Conservation (phyloP, 37 sponge, comb jelly and placozoan genomes). For the Oopsacas minuta region DNA sequence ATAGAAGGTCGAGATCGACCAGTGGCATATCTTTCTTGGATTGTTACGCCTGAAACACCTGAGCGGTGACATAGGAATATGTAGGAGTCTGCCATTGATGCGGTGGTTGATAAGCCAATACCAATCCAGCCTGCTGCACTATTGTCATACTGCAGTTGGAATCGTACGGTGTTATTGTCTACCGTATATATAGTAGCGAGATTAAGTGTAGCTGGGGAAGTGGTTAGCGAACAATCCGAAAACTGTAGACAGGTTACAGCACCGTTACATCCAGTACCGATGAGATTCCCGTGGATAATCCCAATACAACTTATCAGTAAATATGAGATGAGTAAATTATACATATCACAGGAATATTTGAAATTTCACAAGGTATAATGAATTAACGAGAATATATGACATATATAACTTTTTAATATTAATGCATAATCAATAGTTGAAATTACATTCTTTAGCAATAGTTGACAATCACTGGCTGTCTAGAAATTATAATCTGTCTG, state of each 20-base stretch:
- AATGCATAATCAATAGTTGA: no score
- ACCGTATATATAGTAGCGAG: background rate
- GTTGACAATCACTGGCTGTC: no score
- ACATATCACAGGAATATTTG: no score
- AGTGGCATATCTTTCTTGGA: background rate
- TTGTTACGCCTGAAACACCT: background rate
- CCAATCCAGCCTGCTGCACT: background rate
- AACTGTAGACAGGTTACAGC: background rate
- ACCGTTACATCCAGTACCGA: no score
- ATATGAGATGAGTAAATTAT: no score
- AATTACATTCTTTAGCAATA: no score
- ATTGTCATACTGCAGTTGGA: background rate
- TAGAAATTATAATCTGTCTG: no score
- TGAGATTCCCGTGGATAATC: no score
- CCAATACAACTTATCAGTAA: no score
- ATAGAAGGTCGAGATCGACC: background rate
- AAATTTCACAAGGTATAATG: no score
- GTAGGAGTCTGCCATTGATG: background rate
- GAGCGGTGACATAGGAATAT: background rate
- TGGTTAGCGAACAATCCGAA: background rate
- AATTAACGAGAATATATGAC: no score
- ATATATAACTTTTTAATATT: no score
- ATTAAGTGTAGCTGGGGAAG: background rate
- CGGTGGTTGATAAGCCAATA: background rate
- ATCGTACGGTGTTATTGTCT: background rate